Evolutionary conservation across 2,888 invertebrate species (phyloP).

Genomic region (Tetramorium bicarinatum): DNA sequence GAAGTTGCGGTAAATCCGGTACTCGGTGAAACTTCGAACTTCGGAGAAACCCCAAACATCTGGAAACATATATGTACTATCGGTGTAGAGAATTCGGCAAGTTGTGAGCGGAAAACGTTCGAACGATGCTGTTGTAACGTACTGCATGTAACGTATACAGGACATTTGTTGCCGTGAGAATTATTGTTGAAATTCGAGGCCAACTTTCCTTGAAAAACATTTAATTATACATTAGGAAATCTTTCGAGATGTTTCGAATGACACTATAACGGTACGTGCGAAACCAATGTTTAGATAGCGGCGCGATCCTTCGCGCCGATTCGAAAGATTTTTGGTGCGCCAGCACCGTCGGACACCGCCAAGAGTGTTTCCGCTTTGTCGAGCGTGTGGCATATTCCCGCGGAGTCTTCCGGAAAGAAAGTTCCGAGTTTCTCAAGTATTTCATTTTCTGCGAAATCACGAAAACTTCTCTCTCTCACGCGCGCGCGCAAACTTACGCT

Average conservation of each 20-base stretch:
- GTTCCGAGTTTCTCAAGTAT: constrained; percentile 50
- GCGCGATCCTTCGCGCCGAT: not conserved
- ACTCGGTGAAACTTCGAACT: constrained; percentile 39
- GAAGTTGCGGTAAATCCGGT: constrained; percentile 46
- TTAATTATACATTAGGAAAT: not conserved
- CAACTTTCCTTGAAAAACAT: not conserved
- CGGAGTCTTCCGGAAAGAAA: constrained; percentile 22
- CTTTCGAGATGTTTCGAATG: not conserved
- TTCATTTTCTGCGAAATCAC: constrained; percentile 39
- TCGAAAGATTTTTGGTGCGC: not conserved
- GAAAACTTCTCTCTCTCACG: constrained; percentile 32
- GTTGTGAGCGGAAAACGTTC: constrained; percentile 17
- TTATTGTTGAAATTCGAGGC: not conserved
- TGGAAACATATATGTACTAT: constrained; percentile 29
- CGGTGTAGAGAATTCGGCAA: constrained; percentile 1
- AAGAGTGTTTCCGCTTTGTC: constrained; percentile 24
- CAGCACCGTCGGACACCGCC: not conserved
- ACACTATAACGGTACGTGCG: too few relatives aligned
- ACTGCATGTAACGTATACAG: not conserved
- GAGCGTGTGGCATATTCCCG: constrained; percentile 29
- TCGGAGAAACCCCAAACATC: constrained; percentile 37
- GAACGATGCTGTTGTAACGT: not conserved
- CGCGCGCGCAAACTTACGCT: constrained; percentile 16
- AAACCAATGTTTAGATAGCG: not conserved
- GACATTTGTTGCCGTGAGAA: not conserved